Conservation (phyloP, 2,797 vertebrate species). For the Cossypha niveicapilla region DNA sequence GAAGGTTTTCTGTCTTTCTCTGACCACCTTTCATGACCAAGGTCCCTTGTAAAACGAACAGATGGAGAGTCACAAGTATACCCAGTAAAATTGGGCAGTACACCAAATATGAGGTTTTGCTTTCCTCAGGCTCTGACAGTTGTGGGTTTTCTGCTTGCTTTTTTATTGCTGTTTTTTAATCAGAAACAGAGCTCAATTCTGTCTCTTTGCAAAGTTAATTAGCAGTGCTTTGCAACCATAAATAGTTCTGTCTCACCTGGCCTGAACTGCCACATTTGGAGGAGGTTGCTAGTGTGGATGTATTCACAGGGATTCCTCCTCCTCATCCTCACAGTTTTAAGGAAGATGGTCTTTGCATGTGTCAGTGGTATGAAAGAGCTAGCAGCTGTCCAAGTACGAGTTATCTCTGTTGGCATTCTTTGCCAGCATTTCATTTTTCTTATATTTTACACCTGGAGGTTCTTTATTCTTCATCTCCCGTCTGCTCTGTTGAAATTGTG, state of each 20-base stretch:
- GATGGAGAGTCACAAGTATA: not conserved
- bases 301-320: not conserved
- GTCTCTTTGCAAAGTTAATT: not conserved
- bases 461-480: not conserved
- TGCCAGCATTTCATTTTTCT: not conserved
- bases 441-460: not conserved
- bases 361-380: not conserved
- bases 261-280: not conserved
- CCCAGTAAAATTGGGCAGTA: not conserved
- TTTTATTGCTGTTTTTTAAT: conserved; percentile 7
- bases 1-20: not conserved
- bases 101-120: not conserved
- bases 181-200: not conserved
- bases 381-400: not conserved
- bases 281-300: not conserved
- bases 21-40: not conserved
- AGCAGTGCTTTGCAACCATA: not conserved
- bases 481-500: not conserved
- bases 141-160: not conserved
- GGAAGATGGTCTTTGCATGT: not conserved
- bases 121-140: not conserved
- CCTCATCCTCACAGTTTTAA: not conserved
- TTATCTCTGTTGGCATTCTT: conserved; percentile 17
- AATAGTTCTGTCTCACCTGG: not conserved
- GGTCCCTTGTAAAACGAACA: not conserved